Evolutionary conservation across 2,797 vertebrate genomes (phyloP).

Genomic region (Sebastes nivosus): DNA sequence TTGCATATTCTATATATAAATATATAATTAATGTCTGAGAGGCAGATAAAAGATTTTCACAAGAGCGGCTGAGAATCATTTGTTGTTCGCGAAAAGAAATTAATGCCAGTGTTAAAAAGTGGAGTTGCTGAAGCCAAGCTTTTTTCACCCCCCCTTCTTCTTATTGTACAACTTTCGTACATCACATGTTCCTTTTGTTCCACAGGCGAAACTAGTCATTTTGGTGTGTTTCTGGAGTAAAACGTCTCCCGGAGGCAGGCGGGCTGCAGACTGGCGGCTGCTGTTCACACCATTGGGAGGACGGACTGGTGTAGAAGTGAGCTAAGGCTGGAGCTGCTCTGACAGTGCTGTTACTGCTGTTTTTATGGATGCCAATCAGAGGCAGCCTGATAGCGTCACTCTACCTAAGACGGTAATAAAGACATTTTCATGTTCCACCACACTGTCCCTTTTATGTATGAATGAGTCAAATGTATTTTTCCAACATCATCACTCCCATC

Average conservation of each 20-base stretch:
- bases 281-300: constrained; percentile 7
- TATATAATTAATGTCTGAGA: constrained; percentile 86
- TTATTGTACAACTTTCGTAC: constrained; percentile 44
- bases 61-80: constrained; percentile 76
- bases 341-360: neutral
- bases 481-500: neutral
- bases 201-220: constrained; percentile 70
- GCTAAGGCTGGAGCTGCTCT: neutral
- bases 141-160: constrained; percentile 43
- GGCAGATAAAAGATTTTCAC: constrained; percentile 83
- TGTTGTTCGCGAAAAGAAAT: constrained; percentile 83
- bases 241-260: constrained; percentile 57
- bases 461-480: neutral
- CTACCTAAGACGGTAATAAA: neutral
- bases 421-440: neutral
- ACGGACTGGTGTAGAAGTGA: neutral
- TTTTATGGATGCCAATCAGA: neutral
- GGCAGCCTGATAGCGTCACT: neutral
- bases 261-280: constrained; percentile 25
- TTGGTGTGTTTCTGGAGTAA: constrained; percentile 61
- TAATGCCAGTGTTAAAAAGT: constrained; percentile 73
- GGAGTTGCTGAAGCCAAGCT: constrained; percentile 74
- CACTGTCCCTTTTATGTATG: neutral
- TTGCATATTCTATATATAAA: constrained; percentile 86
- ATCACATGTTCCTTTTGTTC: constrained; percentile 75